These are phyloP conservation scores for Anthophora plumipes DNA, from an alignment of 2,888 invertebrate species.

Conservation along the genomic window DNA sequence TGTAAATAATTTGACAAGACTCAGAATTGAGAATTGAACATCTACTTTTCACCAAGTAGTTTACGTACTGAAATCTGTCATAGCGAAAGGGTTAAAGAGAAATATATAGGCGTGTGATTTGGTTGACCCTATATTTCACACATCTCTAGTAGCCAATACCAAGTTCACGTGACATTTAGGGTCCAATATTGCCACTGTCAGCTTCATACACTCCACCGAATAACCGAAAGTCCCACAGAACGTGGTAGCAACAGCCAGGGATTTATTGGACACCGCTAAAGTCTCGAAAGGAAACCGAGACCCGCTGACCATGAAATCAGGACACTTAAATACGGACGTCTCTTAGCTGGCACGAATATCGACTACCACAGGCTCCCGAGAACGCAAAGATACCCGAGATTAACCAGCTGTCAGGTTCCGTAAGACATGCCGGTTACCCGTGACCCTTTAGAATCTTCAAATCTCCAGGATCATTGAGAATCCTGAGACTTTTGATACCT, in stretches of 20 bases:
- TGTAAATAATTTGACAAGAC: too few species aligned
- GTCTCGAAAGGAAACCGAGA: neutral
- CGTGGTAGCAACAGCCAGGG: neutral
- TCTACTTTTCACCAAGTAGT: too few species aligned
- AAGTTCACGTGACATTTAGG: neutral
- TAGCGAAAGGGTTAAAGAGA: too few species aligned
- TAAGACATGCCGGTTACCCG: neutral
- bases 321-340: neutral
- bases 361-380: conserved; percentile 7
- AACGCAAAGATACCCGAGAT: conserved; percentile 15
- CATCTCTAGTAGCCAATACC: neutral
- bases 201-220: neutral
- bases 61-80: too few species aligned
- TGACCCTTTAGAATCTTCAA: neutral
- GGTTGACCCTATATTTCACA: too few species aligned
- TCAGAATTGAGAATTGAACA: too few species aligned
- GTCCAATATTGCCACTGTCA: neutral
- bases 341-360: neutral
- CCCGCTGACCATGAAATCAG: neutral
- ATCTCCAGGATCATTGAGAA: conserved; percentile 20
- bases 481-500: neutral
- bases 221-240: neutral
- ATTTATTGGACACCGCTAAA: neutral
- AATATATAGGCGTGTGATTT: too few species aligned
- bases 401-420: conserved; percentile 9